Evolutionary conservation across 2,888 invertebrate genomes (phyloP).

Genomic region (Heliconius erato): DNA sequence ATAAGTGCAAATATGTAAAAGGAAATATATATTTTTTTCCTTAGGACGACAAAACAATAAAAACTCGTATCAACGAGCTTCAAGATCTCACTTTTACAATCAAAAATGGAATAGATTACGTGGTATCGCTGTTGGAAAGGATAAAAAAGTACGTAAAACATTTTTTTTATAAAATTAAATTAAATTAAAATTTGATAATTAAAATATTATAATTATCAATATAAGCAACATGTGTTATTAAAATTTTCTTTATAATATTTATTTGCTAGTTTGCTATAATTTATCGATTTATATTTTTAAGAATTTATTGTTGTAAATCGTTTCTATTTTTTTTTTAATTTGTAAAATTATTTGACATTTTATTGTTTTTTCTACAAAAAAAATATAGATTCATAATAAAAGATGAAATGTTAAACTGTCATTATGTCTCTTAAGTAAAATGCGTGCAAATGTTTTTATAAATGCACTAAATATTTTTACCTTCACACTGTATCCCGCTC

Average conservation of each 20-base stretch:
- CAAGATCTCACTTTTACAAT: slow-evolving; percentile 82
- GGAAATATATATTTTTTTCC: slow-evolving; percentile 35
- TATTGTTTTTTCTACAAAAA: no score
- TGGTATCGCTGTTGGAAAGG: slow-evolving; percentile 77
- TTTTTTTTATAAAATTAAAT: not conserved
- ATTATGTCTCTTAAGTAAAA: no score
- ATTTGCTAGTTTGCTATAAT: not conserved
- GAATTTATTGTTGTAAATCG: not conserved
- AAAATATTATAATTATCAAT: not conserved
- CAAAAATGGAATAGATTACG: slow-evolving; percentile 78
- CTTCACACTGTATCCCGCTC: no score
- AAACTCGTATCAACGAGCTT: slow-evolving; percentile 70
- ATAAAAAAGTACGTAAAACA: slow-evolving; percentile 74
- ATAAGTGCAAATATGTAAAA: not conserved
- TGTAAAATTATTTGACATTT: no score
- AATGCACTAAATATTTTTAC: no score
- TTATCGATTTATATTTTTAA: not conserved
- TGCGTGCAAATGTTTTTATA: no score
- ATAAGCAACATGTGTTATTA: not conserved
- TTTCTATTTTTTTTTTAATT: not conserved
- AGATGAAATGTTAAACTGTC: no score
- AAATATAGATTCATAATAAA: no score
- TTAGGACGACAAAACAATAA: slow-evolving; percentile 79
- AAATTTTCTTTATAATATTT: not conserved
- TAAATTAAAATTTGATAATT: no score